Conservation (phyloP, 2,888 invertebrate species). For the Eulithis prunata region DNA sequence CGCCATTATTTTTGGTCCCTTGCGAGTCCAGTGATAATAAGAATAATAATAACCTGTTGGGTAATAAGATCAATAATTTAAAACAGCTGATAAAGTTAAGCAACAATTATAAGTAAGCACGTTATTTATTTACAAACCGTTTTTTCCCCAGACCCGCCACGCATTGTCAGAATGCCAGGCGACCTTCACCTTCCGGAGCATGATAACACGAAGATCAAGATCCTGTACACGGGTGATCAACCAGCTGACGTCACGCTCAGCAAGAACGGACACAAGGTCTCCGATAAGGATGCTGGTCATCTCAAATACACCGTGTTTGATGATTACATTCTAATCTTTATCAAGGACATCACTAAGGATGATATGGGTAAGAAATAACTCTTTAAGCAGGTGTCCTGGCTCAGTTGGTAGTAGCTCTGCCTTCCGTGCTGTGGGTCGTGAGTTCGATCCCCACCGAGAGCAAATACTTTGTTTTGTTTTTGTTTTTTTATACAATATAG, state of each 20-base stretch:
- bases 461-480: too few relatives aligned
- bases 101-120: too few relatives aligned
- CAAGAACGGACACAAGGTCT: conserved; percentile 91
- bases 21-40: too few relatives aligned
- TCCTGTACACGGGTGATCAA: conserved; percentile 98
- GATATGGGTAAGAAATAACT: conserved; percentile 95
- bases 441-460: too few relatives aligned
- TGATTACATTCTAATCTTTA: conserved; percentile 97
- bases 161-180: conserved; percentile 95
- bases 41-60: too few relatives aligned
- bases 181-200: conserved; percentile 96
- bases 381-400: too few relatives aligned
- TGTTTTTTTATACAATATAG: too few relatives aligned
- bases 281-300: conserved; percentile 79
- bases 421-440: too few relatives aligned
- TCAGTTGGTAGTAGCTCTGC: too few relatives aligned
- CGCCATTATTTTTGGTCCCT: too few relatives aligned
- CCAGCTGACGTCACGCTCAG: conserved; percentile 95
- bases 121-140: background rate
- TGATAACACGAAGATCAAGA: conserved; percentile 98
- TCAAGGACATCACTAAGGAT: conserved; percentile 94
- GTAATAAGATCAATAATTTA: too few relatives aligned
- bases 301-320: conserved; percentile 97
- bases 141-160: conserved; percentile 89
- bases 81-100: too few relatives aligned